Evolutionary conservation across 1,140 invertebrate genomes (phyloP), one percentile per base, ranked within the genome.

Genomic region (Lasioglossum albipes): DNA sequence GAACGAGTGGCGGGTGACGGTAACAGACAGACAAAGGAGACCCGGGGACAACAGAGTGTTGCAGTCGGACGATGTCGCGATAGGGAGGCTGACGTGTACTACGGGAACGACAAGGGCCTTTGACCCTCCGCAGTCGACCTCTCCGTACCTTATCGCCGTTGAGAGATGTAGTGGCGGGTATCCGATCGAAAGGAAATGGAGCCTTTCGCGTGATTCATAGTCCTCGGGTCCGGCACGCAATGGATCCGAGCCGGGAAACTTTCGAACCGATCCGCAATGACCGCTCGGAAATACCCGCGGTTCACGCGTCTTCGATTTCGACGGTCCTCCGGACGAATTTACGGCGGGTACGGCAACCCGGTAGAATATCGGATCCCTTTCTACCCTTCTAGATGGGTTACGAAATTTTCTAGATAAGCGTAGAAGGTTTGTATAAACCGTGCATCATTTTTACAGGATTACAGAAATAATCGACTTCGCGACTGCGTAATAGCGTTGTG

Each of bases 41-140:
- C 59, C n/a, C 18, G n/a, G 59, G 4, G 42, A 20, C 41, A 36
- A 54, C 59, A 65, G 59, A 61, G 7, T 45, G 57, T 65, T 42
- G 49, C 61, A 57, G 65, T 79, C 65, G 66, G 62, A 18, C 68
- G 81, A 84, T 81, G 75, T 78, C 61, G 66, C 79, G 79, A 85
- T 85, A 78, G 66, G 52, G 67, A 67, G 75, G 22, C 20, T 65
- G 54, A 64, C 65, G 73, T 57, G 41, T 69, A 61, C 36, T 59
- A 12, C 18, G 57, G 16, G 54, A 65, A 36, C 61, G 59, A 81
- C 61, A 54, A 77, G 31, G 61, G 66, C 31, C 65, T 82, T 82
- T 70, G 68, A 76, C 73, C 73, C 64, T 73, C 31, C 12, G 31
- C 22, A n/a, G 52, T 57, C 68, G 54, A 76, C n/a, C 13, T 79